Percentiles rank a stretch among this genome's conserved stretches.
Conservation (phyloP, 2,797 vertebrate species). For the Hippocampus kuda region DNA sequence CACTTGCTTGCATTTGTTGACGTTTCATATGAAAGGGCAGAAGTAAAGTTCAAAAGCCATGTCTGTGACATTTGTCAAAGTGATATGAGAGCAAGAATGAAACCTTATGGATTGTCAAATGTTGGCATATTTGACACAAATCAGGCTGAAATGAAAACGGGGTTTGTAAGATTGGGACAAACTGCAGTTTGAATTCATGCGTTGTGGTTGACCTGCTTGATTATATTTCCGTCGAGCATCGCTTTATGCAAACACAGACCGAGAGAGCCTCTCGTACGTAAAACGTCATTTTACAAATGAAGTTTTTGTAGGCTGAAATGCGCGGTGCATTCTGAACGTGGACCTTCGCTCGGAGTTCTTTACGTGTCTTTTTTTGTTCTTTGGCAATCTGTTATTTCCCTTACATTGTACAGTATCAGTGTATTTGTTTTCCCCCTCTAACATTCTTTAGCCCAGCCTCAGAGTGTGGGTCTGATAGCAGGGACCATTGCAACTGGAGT, state of each 20-base stretch:
- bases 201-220: no score
- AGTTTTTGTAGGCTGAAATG: no score
- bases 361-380: no score
- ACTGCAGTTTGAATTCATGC: no score
- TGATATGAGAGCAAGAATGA: conserved; percentile 8
- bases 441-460: conserved; percentile 76
- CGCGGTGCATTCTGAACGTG: no score
- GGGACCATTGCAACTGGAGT: conserved; percentile 81
- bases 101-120: conserved; percentile 1
- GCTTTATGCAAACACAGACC: no score
- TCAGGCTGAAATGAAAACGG: conserved; percentile 5
- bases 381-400: no score
- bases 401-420: not conserved
- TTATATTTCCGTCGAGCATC: no score
- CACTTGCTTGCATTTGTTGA: not conserved
- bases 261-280: no score
- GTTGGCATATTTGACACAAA: conserved; percentile 13
- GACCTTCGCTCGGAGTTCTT: no score
- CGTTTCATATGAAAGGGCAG: not conserved
- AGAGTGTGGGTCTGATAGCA: conserved; percentile 83
- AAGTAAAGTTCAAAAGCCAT: not conserved
- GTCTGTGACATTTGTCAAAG: conserved; percentile 9
- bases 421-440: not conserved
- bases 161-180: conserved; percentile 8
- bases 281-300: no score